Evolutionary conservation across 2,888 invertebrate genomes (phyloP).

Genomic region (Rotaria sp.): DNA sequence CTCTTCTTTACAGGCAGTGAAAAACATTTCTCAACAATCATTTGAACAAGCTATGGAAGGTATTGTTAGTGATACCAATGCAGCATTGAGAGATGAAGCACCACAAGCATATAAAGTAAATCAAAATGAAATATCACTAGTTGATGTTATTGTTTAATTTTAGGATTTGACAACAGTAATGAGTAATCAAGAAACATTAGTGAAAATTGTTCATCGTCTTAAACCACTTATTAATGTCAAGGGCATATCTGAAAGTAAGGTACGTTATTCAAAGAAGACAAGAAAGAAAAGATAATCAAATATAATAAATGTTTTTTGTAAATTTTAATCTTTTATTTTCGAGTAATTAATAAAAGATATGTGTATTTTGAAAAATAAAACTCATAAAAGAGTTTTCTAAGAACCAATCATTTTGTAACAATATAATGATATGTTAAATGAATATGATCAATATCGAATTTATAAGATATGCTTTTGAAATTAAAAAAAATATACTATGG

Average conservation of each 20-base stretch:
- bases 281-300: neutral
- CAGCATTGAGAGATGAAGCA: conserved; percentile 17
- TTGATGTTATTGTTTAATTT: neutral
- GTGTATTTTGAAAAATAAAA: too few relatives aligned
- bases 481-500: too few relatives aligned
- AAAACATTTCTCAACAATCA: neutral
- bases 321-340: neutral
- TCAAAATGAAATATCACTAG: neutral
- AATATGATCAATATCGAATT: too few relatives aligned
- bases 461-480: too few relatives aligned
- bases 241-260: neutral
- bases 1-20: neutral
- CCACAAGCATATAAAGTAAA: conserved; percentile 26
- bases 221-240: conserved; percentile 26
- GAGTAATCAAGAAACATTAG: neutral
- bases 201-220: neutral
- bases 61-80: neutral
- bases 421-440: too few relatives aligned
- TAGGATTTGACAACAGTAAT: conserved; percentile 5
- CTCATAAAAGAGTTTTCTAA: too few relatives aligned
- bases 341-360: too few relatives aligned
- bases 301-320: neutral
- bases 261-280: neutral
- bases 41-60: conserved; percentile 9
- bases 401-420: too few relatives aligned